Conservation (phyloP, 2,797 vertebrate genomes). For the Etheostoma perlongum region DNA sequence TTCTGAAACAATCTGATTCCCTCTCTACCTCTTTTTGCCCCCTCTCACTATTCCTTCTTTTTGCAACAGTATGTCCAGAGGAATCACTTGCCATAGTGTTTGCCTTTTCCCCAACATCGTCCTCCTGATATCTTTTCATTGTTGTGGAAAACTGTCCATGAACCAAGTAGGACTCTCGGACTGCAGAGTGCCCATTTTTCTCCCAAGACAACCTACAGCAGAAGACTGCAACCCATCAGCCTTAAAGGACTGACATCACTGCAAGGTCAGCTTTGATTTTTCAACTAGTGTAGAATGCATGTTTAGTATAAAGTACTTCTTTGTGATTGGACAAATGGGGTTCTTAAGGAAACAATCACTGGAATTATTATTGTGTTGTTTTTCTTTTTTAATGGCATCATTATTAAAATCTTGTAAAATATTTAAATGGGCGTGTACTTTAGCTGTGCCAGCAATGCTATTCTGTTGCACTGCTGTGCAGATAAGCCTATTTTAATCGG, state of each 20-base stretch:
- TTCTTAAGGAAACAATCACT: neutral
- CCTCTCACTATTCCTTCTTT: conserved; percentile 58
- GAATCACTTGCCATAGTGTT: conserved; percentile 59
- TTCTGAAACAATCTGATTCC: conserved; percentile 79
- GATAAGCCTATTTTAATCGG: neutral
- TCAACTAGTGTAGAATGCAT: too few species aligned
- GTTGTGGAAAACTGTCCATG: conserved; percentile 40
- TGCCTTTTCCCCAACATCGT: conserved; percentile 51
- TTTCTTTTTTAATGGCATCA: neutral
- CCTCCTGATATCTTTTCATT: conserved; percentile 44
- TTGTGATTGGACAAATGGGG: neutral
- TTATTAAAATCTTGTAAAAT: neutral
- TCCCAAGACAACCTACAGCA: conserved; percentile 7
- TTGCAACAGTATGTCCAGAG: conserved; percentile 58
- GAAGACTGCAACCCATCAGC: conserved; percentile 18
- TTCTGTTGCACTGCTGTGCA: neutral
- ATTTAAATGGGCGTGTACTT: neutral
- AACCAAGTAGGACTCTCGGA: conserved; percentile 35
- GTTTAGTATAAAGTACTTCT: neutral
- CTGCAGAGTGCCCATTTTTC: conserved; percentile 14
- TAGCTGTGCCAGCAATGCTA: too few species aligned
- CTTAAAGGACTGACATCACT: conserved; percentile 48
- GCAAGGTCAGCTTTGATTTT: conserved; percentile 75
- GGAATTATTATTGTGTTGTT: neutral
- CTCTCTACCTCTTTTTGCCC: conserved; percentile 62